Base-by-base conservation (phyloP, 2,797 vertebrate genomes). In the Neopelma chrysocephalum region DNA sequence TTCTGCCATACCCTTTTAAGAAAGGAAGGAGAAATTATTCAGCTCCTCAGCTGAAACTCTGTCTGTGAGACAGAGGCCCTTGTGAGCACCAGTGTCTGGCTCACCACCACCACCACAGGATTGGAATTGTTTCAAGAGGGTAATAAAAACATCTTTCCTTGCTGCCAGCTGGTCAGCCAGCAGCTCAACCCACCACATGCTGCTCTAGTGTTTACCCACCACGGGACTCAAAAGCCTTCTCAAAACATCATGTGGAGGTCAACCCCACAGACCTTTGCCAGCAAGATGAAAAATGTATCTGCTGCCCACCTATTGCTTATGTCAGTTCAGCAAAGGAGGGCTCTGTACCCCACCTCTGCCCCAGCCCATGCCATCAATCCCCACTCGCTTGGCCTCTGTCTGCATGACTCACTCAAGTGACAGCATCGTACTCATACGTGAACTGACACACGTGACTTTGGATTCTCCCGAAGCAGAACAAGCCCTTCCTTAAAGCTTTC, bases 391-490 rank as follows among this genome's bases (percentile, higher is more conserved):
- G 3, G 11, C 17, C 4, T 60, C 56, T 48, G 10, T 14, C 56
- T 50, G 32, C 17, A 9, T 5, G 4, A 43, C 40, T 53, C 32
- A 22, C 16, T 81, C 11, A 2, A 62, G 70, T 47, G 76, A 23
- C 15, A 12, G 38, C 12, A 9, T 1, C 0, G 0, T 1, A 15
- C 34, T 51, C 13, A 3, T 11, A 8, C 9, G 23, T n/a, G 31
- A 19, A 40, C 42, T 5, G 8, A 42, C 5, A 0, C 2, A 1
- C 2, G 0, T 0, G 0, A 26, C 29, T 58, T 57, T 19, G 18
- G 7, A 12, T 64, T 53, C n/a, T 42, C 53, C 60, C 58, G 20
- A 47, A 48, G 47, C 21, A 29, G 32, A 23, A 62, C 27, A 53
- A 64, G 6, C 22, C 34, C 15, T 65, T 69, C 27, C n/a, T 32